Percentiles rank a stretch among this genome's conserved stretches.
These are phyloP conservation scores for Antheraea mylitta DNA, from an alignment of 1,140 invertebrate species.

Conservation along the genomic window DNA sequence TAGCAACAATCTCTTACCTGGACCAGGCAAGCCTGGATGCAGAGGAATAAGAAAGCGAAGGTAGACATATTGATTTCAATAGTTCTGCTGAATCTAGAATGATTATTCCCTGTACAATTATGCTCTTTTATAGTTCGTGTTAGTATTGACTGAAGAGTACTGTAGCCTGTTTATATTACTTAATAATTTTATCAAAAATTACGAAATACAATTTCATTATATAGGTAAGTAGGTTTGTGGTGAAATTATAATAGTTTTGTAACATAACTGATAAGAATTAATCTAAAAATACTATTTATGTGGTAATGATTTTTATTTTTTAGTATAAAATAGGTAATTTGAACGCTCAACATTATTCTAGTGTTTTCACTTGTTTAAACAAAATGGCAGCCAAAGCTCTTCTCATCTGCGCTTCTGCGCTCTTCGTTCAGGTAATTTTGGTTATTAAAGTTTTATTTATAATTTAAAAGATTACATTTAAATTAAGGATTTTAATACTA, in stretches of 20 bases:
- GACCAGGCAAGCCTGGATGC: constrained; percentile 24
- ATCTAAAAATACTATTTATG: neutral
- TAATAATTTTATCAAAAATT: neutral
- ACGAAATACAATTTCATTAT: neutral
- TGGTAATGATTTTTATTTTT: neutral
- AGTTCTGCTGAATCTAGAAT: neutral
- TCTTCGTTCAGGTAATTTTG: too few relatives aligned
- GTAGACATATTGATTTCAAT: constrained; percentile 17
- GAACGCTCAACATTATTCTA: neutral
- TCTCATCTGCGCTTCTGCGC: too few relatives aligned
- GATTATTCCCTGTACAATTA: neutral
- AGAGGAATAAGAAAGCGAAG: constrained; percentile 20
- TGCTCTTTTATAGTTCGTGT: neutral
- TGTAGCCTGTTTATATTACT: neutral
- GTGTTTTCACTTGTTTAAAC: neutral
- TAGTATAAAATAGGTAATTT: constrained; percentile 3
- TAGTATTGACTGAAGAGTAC: neutral
- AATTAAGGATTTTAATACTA: too few relatives aligned
- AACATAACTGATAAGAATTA: neutral
- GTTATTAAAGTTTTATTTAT: too few relatives aligned
- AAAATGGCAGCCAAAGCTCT: too few relatives aligned
- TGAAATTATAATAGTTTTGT: too few relatives aligned
- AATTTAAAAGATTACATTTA: too few relatives aligned
- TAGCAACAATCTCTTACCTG: constrained; percentile 10
- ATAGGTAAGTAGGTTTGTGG: neutral